Evolutionary conservation across 2,113 vertebrate genomes (phyloP), one percentile per base, ranked within the genome.

Genomic region (Hydrolagus affinis): DNA sequence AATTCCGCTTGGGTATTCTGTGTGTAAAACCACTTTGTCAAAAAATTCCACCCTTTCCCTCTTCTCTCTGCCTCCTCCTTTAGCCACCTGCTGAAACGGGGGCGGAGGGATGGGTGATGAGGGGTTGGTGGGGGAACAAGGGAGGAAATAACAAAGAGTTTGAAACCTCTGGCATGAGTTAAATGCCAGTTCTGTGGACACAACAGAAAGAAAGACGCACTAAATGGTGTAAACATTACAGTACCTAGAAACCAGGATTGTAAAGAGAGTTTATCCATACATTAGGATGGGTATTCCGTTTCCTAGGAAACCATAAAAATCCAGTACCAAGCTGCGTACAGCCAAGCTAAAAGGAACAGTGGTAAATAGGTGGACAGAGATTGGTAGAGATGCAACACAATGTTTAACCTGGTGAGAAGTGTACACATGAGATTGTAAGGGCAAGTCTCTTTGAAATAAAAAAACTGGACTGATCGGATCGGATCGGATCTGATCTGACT

Each of bases 281-380:
- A 96, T 93, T 94, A 95, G 94, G 95, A 97, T 94, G 94, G 93
- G 94, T 94, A 94, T 92, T 94, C 93, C 94, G 96, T 97, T 97
- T 96, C 97, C 96, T 97, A 95, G 95, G 96, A 97, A 97, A 98
- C 96, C 91, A 94, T 96, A 95, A 89, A 95, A 95, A 95, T 95
- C 92, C 95, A 95, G 94, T 95, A 95, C 95, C 91, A 92, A 93
- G 93, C 92, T 93, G 93, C 76, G 93, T 94, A 95, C 95, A 95
- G 95, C 94, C 93, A 92, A 94, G 94, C 92, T 91, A 92, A 92
- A 8, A 7, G 91, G 91, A 94, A 92, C 91, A 88, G 62, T 10
- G 11, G 60, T 4, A 83, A 62, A 91, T 90, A 91, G 87, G 89
- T 90, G 90, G 91, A 90, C 90, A 91, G 90, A 88, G 91, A 91